A percentile compares a stretch with the other conserved stretches of the same genome.
Conservation (phyloP, 2,797 vertebrate species). For the Sparus aurata region DNA sequence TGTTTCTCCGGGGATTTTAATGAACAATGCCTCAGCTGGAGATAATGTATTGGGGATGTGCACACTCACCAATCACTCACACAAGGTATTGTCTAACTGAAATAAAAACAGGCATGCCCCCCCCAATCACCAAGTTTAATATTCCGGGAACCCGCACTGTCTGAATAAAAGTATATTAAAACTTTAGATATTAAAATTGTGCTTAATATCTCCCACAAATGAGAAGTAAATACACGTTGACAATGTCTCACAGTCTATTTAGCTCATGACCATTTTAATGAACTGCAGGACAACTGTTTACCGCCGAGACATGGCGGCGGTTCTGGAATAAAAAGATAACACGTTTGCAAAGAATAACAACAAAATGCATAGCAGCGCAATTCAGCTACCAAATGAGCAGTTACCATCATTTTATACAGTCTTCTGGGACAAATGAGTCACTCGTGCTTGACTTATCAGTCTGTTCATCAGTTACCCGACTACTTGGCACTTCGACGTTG, state of each 20-base stretch:
- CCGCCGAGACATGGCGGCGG: slow-evolving; percentile 43
- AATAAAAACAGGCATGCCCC: slow-evolving; percentile 24
- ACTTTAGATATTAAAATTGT: slow-evolving; percentile 50
- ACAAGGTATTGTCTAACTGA: slow-evolving; percentile 16
- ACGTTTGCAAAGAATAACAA: slow-evolving; percentile 62
- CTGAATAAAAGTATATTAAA: slow-evolving; percentile 37
- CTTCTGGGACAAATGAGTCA: slow-evolving; percentile 74
- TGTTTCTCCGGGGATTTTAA: slow-evolving; percentile 62
- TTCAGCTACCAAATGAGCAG: slow-evolving; percentile 63
- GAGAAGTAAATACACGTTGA: slow-evolving; percentile 59
- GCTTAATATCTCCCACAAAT: slow-evolving; percentile 55
- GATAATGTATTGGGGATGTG: slow-evolving; percentile 16
- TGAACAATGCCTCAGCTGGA: slow-evolving; percentile 55
- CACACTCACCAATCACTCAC: slow-evolving; percentile 45
- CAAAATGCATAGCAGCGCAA: slow-evolving; percentile 60
- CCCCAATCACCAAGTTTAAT: slow-evolving; percentile 47
- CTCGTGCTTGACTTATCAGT: slow-evolving; percentile 67
- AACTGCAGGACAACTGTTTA: slow-evolving; percentile 63
- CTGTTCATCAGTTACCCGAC: slow-evolving; percentile 66
- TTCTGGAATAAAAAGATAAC: slow-evolving; percentile 76
- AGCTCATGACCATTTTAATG: slow-evolving; percentile 57
- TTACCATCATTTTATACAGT: slow-evolving; percentile 56
- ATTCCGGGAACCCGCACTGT: slow-evolving; percentile 28
- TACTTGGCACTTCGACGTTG: slow-evolving; percentile 37
- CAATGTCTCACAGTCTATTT: slow-evolving; percentile 51